Evolutionary conservation across 2,888 invertebrate genomes (phyloP), one percentile per base, ranked within the genome.

Genomic region (Leptarthrus brevirostris): DNA sequence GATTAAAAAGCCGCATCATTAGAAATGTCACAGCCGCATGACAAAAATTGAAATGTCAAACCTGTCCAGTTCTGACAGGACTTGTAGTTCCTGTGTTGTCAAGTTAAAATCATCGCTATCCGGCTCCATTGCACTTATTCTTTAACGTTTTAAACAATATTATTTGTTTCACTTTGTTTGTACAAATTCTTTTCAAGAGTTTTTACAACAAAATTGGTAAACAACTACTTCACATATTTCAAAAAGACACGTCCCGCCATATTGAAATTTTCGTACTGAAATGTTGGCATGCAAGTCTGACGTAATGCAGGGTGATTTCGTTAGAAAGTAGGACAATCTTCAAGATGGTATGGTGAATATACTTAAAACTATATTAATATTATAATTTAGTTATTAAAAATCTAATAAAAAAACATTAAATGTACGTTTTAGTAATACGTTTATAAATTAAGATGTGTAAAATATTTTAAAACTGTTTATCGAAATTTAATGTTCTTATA

Each of bases 11-110:
- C 61, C 40, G 61, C 40, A 61, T 61, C 61, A 18, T 22, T 40
- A 14, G 18, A 53, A 34, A 26, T 56, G 14, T 64, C 58, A 49
- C 30, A 3, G 26, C 18, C 30, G 66, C 44, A 49, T 66, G 66
- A 66, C 66, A 66, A 66, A 66, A 34, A 34, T 34, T 36, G 26
- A 61, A 77, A 76, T 77, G 76, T 77, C 78, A 76, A 86, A 93
- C 95, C 95, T 94, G 88, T 95, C 94, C 84, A 95, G 89, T 84
- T 94, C 94, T 74, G 94, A 93, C 80, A 95, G 88, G 83, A 93
- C 90, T 87, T 93, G 93, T 80, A 95, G 86, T 86, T 95, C 94
- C 84, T 93, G 93, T 78, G 92, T 91, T 84, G 93, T 93, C 86
- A 92, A 30, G 44, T 72, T 72, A n/a, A 72, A 44, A 30, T 72